A percentile compares a stretch with the other conserved stretches of the same genome.
These are phyloP conservation scores for Dipodomys ordii DNA, from an alignment of 2,113 vertebrate species.

Conservation along the genomic window DNA sequence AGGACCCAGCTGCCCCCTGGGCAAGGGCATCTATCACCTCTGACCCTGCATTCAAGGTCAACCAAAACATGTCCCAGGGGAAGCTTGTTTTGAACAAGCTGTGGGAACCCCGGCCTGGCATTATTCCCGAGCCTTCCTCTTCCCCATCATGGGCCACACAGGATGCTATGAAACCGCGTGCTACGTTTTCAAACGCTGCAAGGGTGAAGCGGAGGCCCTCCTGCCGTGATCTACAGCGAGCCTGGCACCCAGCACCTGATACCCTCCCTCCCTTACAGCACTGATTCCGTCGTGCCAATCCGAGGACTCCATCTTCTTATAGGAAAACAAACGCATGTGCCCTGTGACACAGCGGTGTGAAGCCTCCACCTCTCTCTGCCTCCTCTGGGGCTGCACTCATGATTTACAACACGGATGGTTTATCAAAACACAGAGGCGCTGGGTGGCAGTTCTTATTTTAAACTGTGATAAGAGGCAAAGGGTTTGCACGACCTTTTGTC, in stretches of 20 bases:
- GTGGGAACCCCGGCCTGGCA: no score
- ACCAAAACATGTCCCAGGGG: no score
- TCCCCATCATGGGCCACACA: not conserved
- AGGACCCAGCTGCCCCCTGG: no score
- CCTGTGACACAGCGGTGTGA: not conserved
- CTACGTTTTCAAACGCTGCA: not conserved
- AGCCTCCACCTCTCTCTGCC: no score
- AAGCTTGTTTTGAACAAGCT: not conserved
- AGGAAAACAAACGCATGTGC: no score
- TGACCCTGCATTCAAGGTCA: no score
- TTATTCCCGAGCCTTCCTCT: not conserved
- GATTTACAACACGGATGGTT: not conserved
- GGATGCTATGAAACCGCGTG: not conserved
- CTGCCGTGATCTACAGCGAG: no score
- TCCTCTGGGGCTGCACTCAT: accelerated
- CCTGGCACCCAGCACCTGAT: not conserved
- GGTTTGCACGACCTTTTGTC: not conserved
- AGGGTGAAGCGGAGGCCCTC: not conserved
- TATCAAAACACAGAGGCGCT: not conserved
- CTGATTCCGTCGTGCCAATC: not conserved
- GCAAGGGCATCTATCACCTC: no score
- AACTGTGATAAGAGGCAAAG: not conserved
- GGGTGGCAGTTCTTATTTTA: not conserved
- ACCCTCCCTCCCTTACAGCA: accelerated
- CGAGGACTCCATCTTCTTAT: not conserved